A percentile compares a stretch with the other conserved stretches of the same genome.
phyloP scores from a whole-genome alignment of 1,140 invertebrate species.

The Drosophila tropicalis region DNA sequence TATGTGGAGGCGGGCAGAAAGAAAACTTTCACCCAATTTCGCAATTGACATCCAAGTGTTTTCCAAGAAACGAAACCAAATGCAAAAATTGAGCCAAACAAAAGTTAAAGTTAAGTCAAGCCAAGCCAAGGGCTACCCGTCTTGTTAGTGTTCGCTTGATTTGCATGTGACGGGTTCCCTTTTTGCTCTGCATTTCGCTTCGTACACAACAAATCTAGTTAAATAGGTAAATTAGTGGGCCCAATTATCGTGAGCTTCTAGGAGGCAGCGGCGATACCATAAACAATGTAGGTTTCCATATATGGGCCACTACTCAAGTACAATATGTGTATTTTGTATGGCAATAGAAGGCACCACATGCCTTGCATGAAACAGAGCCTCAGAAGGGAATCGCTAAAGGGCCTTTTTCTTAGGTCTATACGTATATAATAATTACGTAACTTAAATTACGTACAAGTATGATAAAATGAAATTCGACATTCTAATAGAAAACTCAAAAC shows the following conservation, averaged over 20 bases:
- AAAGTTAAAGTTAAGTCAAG: background rate
- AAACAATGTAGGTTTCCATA: constrained; percentile 31
- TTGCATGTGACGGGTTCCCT: constrained; percentile 49
- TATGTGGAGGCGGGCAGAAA: background rate
- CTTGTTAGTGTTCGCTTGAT: constrained; percentile 37
- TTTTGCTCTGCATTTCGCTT: background rate
- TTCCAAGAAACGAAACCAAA: constrained; percentile 56
- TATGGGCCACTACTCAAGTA: constrained; percentile 50
- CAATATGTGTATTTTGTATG: constrained; percentile 2
- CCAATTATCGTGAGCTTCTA: constrained; percentile 64
- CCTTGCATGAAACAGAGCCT: too few species aligned
- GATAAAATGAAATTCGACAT: too few species aligned
- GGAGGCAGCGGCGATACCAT: constrained; percentile 35
- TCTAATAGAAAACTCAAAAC: too few species aligned
- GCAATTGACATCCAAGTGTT: constrained; percentile 63
- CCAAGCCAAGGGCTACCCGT: constrained; percentile 39
- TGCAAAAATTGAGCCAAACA: constrained; percentile 23
- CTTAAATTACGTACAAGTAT: too few species aligned
- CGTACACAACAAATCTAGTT: constrained; percentile 75
- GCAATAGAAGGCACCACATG: too few species aligned
- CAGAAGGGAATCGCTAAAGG: too few species aligned
- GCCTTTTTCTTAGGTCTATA: too few species aligned
- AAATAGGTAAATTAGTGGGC: constrained; percentile 73
- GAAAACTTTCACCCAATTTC: constrained; percentile 54
- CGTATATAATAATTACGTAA: too few species aligned